These are phyloP conservation scores for Vulpes ferrilata DNA, from an alignment of 2,113 vertebrate species.

Conservation along the genomic window DNA sequence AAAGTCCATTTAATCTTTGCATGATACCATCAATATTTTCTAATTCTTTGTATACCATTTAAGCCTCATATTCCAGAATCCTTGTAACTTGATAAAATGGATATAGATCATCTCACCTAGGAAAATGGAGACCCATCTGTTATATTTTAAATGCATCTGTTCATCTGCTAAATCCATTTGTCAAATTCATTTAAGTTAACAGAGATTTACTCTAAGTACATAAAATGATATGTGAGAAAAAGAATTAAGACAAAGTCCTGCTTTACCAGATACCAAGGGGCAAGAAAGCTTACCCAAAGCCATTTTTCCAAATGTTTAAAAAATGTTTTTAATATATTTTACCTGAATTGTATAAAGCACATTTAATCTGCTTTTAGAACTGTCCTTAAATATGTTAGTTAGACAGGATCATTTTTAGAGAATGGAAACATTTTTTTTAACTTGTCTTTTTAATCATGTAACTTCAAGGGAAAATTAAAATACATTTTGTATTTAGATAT, in stretches of 20 bases:
- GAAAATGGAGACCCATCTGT: constrained; percentile 80
- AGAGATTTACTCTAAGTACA: constrained; percentile 71
- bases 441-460: not conserved
- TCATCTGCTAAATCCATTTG: constrained; percentile 81
- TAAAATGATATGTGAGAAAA: constrained; percentile 63
- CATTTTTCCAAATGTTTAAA: constrained; percentile 41
- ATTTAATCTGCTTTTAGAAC: not conserved
- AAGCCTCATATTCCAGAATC: constrained; percentile 46
- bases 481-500: not conserved
- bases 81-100: constrained; percentile 76
- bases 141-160: constrained; percentile 79
- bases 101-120: constrained; percentile 74
- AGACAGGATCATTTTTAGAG: not conserved
- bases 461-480: not conserved
- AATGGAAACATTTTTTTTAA: not conserved
- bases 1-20: not conserved
- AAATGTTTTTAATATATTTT: constrained; percentile 49
- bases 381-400: not conserved
- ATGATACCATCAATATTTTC: constrained; percentile 64
- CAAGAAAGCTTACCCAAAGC: not conserved
- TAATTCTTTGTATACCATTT: constrained; percentile 52
- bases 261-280: constrained; percentile 26
- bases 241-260: constrained; percentile 63
- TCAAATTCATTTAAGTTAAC: constrained; percentile 75
- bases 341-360: not conserved